Percentiles rank a stretch among this genome's conserved stretches.
Conservation (phyloP, 2,888 invertebrate genomes). For the Crematogaster levior region DNA sequence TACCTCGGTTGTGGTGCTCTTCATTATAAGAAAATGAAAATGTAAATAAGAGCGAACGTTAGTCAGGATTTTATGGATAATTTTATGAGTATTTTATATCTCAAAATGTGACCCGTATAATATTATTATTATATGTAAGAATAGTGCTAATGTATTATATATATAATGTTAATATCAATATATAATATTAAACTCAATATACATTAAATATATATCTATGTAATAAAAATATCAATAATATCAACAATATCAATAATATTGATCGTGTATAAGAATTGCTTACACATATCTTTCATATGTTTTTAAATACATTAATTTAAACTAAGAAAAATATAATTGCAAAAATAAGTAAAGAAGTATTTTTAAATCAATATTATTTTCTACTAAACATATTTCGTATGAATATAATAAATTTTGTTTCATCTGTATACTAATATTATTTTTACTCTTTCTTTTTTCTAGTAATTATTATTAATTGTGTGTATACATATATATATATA, state of each 20-base stretch:
- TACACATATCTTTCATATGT: background rate
- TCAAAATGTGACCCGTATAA: too few relatives aligned
- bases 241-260: too few relatives aligned
- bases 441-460: background rate
- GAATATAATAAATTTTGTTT: background rate
- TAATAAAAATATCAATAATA: background rate
- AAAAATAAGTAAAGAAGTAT: background rate
- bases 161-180: background rate
- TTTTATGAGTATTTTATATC: background rate
- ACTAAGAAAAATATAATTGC: background rate
- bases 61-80: background rate
- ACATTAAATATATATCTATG: background rate
- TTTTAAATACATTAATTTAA: too few relatives aligned
- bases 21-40: slow-evolving; percentile 19
- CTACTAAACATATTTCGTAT: background rate
- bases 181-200: background rate
- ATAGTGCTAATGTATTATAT: background rate
- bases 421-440: background rate
- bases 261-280: background rate
- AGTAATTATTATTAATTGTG: background rate
- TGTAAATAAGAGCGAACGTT: background rate
- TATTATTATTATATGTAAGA: background rate
- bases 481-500: too few relatives aligned
- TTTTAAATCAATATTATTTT: background rate
- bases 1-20: background rate